Conservation (phyloP, 2,888 invertebrate genomes). For the Calameuta idolon region DNA sequence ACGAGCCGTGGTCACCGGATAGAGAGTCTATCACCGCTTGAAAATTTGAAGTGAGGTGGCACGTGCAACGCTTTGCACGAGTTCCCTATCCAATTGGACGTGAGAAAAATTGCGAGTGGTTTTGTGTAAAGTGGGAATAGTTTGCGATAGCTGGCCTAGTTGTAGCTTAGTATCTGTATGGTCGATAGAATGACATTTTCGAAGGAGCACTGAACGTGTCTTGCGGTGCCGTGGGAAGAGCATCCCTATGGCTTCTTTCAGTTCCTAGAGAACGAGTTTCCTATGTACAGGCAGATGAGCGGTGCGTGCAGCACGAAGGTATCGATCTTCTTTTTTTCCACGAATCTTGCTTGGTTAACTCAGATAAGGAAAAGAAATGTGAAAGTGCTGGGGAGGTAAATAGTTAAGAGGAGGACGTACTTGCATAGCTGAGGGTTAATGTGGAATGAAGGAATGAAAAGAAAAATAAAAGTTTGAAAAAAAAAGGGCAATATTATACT, state of each 20-base stretch:
- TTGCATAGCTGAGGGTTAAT: background rate
- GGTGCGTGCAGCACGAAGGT: background rate
- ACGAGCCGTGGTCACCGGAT: conserved; percentile 27
- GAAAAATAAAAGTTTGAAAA: background rate
- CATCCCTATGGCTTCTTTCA: background rate
- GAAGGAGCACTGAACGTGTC: background rate
- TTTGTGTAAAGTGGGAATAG: conserved; percentile 14
- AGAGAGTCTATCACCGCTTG: conserved; percentile 34
- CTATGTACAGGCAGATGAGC: background rate
- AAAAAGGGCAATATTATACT: background rate
- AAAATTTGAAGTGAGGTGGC: conserved; percentile 39
- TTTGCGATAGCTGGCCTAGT: conserved; percentile 12
- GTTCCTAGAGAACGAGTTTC: background rate
- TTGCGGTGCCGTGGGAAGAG: background rate
- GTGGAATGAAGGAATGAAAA: background rate
- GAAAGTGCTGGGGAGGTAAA: background rate
- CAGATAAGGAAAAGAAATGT: background rate
- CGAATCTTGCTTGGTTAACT: background rate
- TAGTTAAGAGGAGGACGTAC: background rate
- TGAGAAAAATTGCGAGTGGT: conserved; percentile 38
- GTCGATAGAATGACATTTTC: background rate
- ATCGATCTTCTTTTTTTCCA: background rate
- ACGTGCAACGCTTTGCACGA: conserved; percentile 41
- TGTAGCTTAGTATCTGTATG: background rate
- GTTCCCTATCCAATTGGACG: conserved; percentile 18